Percentiles rank a stretch among this genome's conserved stretches.
These are phyloP conservation scores for Helicorthomorpha holstii DNA, from an alignment of 1,140 invertebrate genomes.

Conservation along the genomic window DNA sequence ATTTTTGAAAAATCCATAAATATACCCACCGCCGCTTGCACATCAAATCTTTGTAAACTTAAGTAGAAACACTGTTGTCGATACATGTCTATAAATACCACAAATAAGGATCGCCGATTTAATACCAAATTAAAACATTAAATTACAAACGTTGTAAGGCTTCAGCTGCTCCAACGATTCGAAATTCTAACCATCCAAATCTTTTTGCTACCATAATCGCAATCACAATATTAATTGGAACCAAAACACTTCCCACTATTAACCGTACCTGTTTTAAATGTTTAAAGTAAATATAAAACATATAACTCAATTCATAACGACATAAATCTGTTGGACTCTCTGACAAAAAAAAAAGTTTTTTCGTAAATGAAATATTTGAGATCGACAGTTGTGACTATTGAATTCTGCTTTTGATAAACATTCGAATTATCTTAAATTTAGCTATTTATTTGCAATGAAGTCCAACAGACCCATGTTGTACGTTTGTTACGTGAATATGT, in stretches of 20 bases:
- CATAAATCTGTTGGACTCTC: no score
- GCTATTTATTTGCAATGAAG: no score
- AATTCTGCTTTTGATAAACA: no score
- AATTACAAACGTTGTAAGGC: background rate
- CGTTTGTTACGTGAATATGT: no score
- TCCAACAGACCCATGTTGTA: no score
- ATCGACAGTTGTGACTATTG: no score
- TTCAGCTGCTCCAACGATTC: slow-evolving; percentile 1
- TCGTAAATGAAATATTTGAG: no score
- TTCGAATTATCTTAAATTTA: no score
- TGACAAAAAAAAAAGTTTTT: no score
- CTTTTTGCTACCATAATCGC: background rate
- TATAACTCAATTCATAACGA: no score
- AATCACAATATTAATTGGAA: background rate
- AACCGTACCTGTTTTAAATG: background rate
- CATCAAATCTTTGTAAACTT: background rate
- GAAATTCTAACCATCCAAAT: background rate
- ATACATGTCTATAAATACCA: background rate
- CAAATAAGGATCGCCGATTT: background rate
- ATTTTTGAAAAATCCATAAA: background rate
- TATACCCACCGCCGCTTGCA: background rate
- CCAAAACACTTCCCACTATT: background rate
- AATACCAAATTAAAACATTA: background rate
- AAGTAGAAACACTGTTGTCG: background rate
- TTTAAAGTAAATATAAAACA: background rate